Evolutionary conservation across 2,113 vertebrate genomes (phyloP).

Genomic region (Saguinus midas): DNA sequence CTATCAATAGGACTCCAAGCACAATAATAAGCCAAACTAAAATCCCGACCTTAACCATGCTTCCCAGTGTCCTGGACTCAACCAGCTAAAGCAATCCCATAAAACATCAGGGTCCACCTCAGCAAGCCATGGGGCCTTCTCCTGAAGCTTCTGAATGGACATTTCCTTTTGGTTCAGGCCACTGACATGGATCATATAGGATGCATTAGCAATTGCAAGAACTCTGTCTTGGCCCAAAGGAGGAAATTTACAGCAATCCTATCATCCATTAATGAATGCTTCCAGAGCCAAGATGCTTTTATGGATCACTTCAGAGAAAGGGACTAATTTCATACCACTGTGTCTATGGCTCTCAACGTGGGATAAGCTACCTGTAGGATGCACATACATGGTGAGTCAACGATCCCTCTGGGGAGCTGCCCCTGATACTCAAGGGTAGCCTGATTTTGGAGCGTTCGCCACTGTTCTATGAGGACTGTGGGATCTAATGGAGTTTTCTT

Average conservation of each 20-base stretch:
- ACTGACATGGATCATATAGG: neutral
- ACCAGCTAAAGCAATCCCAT: neutral
- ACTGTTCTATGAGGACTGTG: neutral
- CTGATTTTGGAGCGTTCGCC: neutral
- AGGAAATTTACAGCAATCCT: neutral
- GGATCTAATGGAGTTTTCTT: neutral
- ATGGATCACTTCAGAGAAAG: neutral
- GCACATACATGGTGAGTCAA: neutral
- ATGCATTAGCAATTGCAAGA: neutral
- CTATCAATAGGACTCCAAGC: neutral
- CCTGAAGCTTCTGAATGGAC: neutral
- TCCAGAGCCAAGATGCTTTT: neutral
- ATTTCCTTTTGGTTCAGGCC: neutral
- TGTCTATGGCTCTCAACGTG: neutral
- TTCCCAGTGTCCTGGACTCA: neutral
- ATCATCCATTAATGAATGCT: neutral
- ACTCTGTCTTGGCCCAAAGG: neutral
- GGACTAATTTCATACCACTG: neutral
- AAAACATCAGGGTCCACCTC: neutral
- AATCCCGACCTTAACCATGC: neutral
- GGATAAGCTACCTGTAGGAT: neutral
- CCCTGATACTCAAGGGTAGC: neutral
- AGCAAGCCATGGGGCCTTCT: neutral
- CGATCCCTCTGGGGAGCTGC: neutral
- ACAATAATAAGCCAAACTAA: neutral